Evolutionary conservation across 1,140 invertebrate species (phyloP), one percentile per base, ranked within the genome.

Genomic region (Drosophila nasuta): DNA sequence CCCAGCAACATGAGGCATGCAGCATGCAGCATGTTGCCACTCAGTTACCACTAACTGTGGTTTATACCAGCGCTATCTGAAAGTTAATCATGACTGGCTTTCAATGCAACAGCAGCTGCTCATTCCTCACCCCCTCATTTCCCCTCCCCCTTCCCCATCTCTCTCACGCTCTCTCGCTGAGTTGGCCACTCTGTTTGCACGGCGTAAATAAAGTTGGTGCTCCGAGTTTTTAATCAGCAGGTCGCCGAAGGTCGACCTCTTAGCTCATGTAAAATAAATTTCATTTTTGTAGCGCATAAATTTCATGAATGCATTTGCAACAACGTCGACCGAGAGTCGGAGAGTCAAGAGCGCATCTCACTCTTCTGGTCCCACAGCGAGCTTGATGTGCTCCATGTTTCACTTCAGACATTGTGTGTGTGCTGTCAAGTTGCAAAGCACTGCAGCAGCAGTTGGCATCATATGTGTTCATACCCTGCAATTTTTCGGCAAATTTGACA

Each of bases 251-350:
- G 81, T 83, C 81, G 73, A 38, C 41, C 68, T n/a, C 48, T 46
- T 64, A 41, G 48, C 81, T 83, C 81, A 85, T 83, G 77, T 74
- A 77, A 80, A 80, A 83, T 83, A 83, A 77, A 83, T 83, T 83
- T 83, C 65, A 77, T 83, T 83, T 80, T 82, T 74, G 73, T 56
- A 70, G 69, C 58, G 65, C 77, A 64, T 80, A 82, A 72, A 80
- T 85, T 74, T 80, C 77, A 83, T 83, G 81, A 83, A 83, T 83
- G 75, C 81, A 83, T 81, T 73, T 81, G 48, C 28, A 28, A 17
- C 54, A 38, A 41, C 38, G n/a, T 15, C 11, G n/a, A 28, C 30
- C 30, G 7, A 8, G 5, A 33, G 30, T 15, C 8, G 6, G 15
- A 15, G 15, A 20, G 17, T 8, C 10, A 0, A 48, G 35, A 38